A percentile compares a stretch with the other conserved stretches of the same genome.
phyloP scores from a whole-genome alignment of 2,113 vertebrate genomes.

The Puma concolor region DNA sequence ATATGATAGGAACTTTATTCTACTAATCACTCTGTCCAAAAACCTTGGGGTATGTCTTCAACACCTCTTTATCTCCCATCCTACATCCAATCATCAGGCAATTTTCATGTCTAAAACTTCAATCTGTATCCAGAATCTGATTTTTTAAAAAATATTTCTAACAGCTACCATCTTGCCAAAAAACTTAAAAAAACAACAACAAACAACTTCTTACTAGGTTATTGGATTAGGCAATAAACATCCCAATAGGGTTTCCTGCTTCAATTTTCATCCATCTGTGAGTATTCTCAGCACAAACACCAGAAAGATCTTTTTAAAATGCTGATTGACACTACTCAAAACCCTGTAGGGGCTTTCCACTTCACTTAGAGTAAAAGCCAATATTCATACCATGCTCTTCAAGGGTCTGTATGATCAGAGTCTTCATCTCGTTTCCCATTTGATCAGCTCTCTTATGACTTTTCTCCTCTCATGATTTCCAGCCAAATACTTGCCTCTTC shows the following conservation, averaged over 20 bases:
- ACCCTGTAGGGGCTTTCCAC: not conserved
- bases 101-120: not conserved
- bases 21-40: not conserved
- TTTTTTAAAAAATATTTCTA: not conserved
- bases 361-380: not conserved
- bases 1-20: not conserved
- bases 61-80: not conserved
- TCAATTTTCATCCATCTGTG: not conserved
- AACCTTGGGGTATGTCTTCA: not conserved
- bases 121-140: not conserved
- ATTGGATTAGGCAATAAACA: not conserved
- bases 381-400: not conserved
- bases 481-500: not conserved
- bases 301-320: not conserved
- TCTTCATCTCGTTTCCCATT: not conserved
- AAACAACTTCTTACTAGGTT: not conserved
- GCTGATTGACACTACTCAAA: not conserved
- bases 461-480: not conserved
- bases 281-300: not conserved
- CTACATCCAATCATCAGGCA: not conserved
- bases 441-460: rapidly evolving
- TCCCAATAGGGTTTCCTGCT: not conserved
- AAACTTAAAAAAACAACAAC: not conserved
- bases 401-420: not conserved
- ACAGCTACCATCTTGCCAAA: not conserved